Base-by-base conservation (phyloP, 2,113 vertebrate species). In the Hipposideros armiger region DNA sequence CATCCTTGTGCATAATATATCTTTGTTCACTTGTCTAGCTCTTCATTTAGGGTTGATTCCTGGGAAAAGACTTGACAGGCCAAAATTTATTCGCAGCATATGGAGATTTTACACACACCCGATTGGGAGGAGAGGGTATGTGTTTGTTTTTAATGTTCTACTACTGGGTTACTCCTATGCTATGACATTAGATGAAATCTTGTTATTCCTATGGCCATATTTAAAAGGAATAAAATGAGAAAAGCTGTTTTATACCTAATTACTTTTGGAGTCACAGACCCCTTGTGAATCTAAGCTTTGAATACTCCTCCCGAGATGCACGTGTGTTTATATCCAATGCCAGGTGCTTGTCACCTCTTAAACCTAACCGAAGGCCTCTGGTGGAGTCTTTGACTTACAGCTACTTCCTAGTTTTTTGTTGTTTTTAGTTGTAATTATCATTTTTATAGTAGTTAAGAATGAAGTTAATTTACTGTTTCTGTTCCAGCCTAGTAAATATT, bases 121-220 rank as follows among this genome's bases (percentile, higher is more conserved):
- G 16, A 16, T 90, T 45, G 28, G 30, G 16, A 87, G 11, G 85
- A 87, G 47, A 32, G 13, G 3, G 5, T 50, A 6, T 62, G 2
- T 87, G 42, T 96, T 77, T 73, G 22, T 66, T 90, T 90, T 92
- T 90, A 72, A 42, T 56, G n/a, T 77, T 73, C 45, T 86, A 32
- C 62, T 66, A 73, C 4, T 17, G 11, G 70, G 3, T 66, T 78
- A 4, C 30, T 58, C 16, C 3, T 58, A 1, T 73, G 22, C 5
- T 60, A 4, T 58, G n/a, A 67, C 15, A 52, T 10, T 83, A 56
- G n/a, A 80, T 47, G 40, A 30, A 77, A 42, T 77, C n/a, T 16
- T 66, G 22, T 56, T 76, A 26, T 70, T 83, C 22, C 2, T 15
- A 1, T 32, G 24, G 28, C 52, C 92, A 36, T 64, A 62, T 88